phyloP scores from a whole-genome alignment of 2,888 invertebrate genomes.

The Antheraea yamamai region DNA sequence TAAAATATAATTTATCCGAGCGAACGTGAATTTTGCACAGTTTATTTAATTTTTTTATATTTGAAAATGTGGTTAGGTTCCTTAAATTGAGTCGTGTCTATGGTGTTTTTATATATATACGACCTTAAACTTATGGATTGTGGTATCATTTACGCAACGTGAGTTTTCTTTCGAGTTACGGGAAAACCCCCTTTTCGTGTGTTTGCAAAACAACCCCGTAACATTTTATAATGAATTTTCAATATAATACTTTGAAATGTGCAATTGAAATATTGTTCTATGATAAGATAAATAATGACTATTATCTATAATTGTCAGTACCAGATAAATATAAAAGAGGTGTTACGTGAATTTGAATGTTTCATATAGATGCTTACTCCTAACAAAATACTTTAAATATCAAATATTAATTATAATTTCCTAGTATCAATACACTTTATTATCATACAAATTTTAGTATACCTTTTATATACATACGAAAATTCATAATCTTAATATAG shows the following conservation, averaged over 20 bases:
- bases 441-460: background rate
- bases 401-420: background rate
- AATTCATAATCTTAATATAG: background rate
- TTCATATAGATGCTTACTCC: background rate
- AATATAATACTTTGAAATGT: background rate
- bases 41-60: slow-evolving; percentile 36
- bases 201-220: slow-evolving; percentile 44
- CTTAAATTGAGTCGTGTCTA: slow-evolving; percentile 34
- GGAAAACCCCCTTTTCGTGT: slow-evolving; percentile 42
- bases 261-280: background rate
- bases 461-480: background rate
- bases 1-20: slow-evolving; percentile 25
- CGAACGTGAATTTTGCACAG: slow-evolving; percentile 53
- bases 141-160: slow-evolving; percentile 43
- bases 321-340: background rate
- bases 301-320: background rate
- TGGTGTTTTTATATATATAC: slow-evolving; percentile 23
- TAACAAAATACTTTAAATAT: background rate
- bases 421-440: background rate
- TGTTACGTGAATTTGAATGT: background rate
- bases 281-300: background rate
- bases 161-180: slow-evolving; percentile 42
- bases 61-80: slow-evolving; percentile 9
- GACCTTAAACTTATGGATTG: slow-evolving; percentile 42
- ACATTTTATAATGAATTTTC: background rate